Conservation (phyloP, 2,888 invertebrate species). For the Torymus texanus region DNA sequence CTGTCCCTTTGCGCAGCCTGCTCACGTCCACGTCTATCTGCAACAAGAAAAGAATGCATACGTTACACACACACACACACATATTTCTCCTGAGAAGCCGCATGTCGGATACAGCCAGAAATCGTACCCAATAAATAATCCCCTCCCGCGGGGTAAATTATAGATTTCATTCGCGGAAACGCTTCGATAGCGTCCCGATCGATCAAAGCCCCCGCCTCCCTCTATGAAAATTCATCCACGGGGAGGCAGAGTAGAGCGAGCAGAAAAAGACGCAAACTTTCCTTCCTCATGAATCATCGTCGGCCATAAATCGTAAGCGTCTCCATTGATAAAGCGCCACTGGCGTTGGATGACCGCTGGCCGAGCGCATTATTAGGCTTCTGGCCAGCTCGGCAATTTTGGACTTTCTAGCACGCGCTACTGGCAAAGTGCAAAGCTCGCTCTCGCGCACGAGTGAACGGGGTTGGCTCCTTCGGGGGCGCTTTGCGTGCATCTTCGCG, state of each 20-base stretch:
- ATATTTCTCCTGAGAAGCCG: too few relatives aligned
- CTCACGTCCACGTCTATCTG: not conserved
- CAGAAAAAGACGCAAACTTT: conserved; percentile 24
- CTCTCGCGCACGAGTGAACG: not conserved
- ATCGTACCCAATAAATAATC: conserved; percentile 46
- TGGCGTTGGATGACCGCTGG: conserved; percentile 24
- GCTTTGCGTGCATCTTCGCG: not conserved
- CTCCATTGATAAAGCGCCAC: conserved; percentile 40
- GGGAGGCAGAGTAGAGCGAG: not conserved
- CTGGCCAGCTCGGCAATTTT: not conserved
- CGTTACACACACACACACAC: too few relatives aligned
- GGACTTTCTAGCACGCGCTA: not conserved
- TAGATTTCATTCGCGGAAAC: conserved; percentile 37
- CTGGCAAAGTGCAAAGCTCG: not conserved
- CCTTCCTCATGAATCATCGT: conserved; percentile 48
- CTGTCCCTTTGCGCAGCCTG: not conserved
- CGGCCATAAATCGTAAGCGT: conserved; percentile 41
- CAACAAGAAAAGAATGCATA: conserved; percentile 2
- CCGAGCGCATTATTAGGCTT: conserved; percentile 44
- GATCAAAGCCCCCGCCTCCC: not conserved
- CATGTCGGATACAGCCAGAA: not conserved
- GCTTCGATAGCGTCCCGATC: not conserved
- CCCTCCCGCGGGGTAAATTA: conserved; percentile 24
- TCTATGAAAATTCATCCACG: conserved; percentile 47
- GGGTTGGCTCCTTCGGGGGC: not conserved